These are phyloP conservation scores for Mirza zaza DNA, from an alignment of 2,113 vertebrate genomes.

Conservation along the genomic window DNA sequence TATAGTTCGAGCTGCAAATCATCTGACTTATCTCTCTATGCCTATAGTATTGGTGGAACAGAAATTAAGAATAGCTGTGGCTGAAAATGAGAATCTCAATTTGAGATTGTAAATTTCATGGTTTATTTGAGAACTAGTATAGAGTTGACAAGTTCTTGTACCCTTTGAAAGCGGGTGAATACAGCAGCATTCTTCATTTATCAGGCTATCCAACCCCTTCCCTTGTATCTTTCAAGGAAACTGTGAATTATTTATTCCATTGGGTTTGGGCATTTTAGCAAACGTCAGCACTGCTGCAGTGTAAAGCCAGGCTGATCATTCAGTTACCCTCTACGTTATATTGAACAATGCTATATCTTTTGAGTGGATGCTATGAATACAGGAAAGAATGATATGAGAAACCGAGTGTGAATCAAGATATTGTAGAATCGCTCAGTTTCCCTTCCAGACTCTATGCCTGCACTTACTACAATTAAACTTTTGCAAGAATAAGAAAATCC, in stretches of 20 bases:
- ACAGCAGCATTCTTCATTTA: constrained; percentile 66
- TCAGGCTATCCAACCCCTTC: constrained; percentile 60
- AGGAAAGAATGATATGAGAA: neutral
- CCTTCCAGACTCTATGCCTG: neutral
- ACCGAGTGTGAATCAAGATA: neutral
- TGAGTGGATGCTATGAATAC: neutral
- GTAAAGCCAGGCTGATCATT: constrained; percentile 55
- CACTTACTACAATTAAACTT: neutral
- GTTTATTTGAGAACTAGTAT: constrained; percentile 56
- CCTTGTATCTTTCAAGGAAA: constrained; percentile 68
- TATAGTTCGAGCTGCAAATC: neutral
- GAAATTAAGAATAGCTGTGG: constrained; percentile 60
- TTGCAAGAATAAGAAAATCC: constrained; percentile 2
- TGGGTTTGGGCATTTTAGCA: constrained; percentile 72
- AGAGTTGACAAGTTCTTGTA: constrained; percentile 38
- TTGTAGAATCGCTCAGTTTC: neutral
- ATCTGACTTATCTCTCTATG: constrained; percentile 1
- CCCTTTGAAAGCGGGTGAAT: constrained; percentile 39
- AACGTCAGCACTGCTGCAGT: constrained; percentile 56
- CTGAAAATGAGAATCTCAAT: constrained; percentile 49
- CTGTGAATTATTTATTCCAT: constrained; percentile 80
- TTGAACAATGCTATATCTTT: neutral
- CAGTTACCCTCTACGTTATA: neutral
- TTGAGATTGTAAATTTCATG: constrained; percentile 27
- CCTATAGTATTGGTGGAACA: neutral